These are phyloP conservation scores for Cnemophilus loriae DNA, from an alignment of 2,113 vertebrate genomes.

Conservation along the genomic window DNA sequence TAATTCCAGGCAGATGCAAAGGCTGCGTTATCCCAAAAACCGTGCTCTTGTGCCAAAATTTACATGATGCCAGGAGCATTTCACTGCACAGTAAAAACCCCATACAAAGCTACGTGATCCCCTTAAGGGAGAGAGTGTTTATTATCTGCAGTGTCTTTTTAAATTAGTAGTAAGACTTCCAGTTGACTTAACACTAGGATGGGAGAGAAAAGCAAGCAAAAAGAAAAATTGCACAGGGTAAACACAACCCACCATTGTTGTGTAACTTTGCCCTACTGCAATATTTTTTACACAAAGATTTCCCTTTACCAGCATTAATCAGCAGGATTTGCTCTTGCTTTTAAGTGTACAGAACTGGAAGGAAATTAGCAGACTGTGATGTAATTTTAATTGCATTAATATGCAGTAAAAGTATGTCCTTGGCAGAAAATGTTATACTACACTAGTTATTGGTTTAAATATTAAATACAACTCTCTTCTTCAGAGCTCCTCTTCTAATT, in stretches of 20 bases:
- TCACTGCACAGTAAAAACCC: background rate
- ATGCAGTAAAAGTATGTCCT: slow-evolving; percentile 23
- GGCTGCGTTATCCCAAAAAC: background rate
- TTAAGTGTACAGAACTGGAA: background rate
- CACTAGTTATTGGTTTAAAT: slow-evolving; percentile 32
- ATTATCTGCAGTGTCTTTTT: background rate
- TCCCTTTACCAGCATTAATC: background rate
- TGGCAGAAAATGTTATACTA: slow-evolving; percentile 11
- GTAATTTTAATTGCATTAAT: slow-evolving; percentile 59
- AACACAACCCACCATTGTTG: background rate
- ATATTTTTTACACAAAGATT: background rate
- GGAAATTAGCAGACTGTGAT: slow-evolving; percentile 43
- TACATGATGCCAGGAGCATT: background rate
- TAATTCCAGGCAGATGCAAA: background rate
- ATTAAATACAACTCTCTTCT: slow-evolving; percentile 32
- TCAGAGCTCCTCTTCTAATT: slow-evolving; percentile 32
- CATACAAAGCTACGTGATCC: background rate
- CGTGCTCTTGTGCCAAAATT: background rate
- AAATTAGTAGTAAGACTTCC: background rate
- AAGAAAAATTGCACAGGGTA: background rate
- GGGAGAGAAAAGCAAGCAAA: background rate
- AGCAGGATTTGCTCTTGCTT: slow-evolving; percentile 6
- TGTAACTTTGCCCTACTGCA: background rate
- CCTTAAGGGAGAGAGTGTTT: background rate
- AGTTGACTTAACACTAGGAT: background rate